Evolutionary conservation across 1,140 invertebrate species (phyloP).

Genomic region (Zophobas atratus): DNA sequence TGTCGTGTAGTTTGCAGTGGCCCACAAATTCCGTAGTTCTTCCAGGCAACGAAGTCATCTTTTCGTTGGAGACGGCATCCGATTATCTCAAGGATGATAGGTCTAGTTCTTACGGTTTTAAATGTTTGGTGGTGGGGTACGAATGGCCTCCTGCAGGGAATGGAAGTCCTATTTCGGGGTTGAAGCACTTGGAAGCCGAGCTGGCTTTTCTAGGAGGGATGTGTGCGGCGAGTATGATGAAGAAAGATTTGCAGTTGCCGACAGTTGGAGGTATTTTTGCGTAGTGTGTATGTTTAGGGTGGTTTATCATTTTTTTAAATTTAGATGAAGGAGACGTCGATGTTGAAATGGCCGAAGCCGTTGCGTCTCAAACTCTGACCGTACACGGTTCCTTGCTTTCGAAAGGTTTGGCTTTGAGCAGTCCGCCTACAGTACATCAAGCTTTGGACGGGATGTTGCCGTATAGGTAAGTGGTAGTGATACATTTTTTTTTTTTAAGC

Average conservation of each 20-base stretch:
- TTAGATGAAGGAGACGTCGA: slow-evolving; percentile 84
- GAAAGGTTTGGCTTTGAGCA: slow-evolving; percentile 92
- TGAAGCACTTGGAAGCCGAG: slow-evolving; percentile 91
- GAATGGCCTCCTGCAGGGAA: slow-evolving; percentile 78
- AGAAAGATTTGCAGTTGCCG: slow-evolving; percentile 86
- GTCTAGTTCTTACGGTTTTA: slow-evolving; percentile 89
- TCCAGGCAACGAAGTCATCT: slow-evolving; percentile 95
- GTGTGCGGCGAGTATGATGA: slow-evolving; percentile 91
- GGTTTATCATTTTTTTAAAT: slow-evolving; percentile 20
- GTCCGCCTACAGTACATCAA: slow-evolving; percentile 89
- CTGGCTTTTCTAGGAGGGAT: slow-evolving; percentile 92
- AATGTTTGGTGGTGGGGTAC: slow-evolving; percentile 93
- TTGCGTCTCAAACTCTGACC: slow-evolving; percentile 80
- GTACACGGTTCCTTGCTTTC: slow-evolving; percentile 84
- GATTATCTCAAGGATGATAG: slow-evolving; percentile 96
- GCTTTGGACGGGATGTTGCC: slow-evolving; percentile 92
- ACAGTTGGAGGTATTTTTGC: slow-evolving; percentile 72
- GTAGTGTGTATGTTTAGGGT: not conserved
- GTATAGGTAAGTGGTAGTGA: slow-evolving; percentile 78
- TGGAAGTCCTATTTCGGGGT: slow-evolving; percentile 66
- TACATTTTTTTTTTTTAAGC: too few relatives aligned
- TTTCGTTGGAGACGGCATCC: slow-evolving; percentile 95
- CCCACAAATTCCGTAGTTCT: slow-evolving; percentile 88
- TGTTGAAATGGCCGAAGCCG: slow-evolving; percentile 80
- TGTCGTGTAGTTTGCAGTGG: slow-evolving; percentile 81